These are phyloP conservation scores for Gymnothorax javanicus DNA, from an alignment of 2,797 vertebrate genomes.

Conservation along the genomic window DNA sequence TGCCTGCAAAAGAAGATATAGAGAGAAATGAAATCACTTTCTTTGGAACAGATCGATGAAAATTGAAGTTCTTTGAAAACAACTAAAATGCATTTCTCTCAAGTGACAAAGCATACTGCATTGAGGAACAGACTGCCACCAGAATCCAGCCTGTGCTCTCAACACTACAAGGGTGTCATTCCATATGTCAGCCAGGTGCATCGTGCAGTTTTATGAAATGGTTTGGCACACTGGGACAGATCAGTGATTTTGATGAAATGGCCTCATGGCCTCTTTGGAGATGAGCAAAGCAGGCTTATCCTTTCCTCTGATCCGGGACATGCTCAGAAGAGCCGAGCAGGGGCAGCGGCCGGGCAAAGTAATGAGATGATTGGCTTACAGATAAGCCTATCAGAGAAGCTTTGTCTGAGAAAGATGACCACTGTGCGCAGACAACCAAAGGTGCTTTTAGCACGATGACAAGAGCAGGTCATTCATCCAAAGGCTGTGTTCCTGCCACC, in stretches of 20 bases:
- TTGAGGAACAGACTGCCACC: no score
- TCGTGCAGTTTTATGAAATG: neutral
- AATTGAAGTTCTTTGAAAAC: no score
- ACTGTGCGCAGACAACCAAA: constrained; percentile 20
- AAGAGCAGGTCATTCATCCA: no score
- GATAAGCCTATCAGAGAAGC: constrained; percentile 62
- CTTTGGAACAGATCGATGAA: no score
- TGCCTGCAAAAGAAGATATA: no score
- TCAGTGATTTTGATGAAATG: neutral
- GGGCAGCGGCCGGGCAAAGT: constrained; percentile 37
- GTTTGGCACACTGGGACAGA: neutral
- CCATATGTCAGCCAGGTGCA: neutral
- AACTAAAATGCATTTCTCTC: no score
- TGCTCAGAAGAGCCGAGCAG: constrained; percentile 35
- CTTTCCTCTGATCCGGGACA: neutral
- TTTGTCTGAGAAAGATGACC: constrained; percentile 39
- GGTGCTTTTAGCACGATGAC: no score
- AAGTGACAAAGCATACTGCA: no score
- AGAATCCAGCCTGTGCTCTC: neutral
- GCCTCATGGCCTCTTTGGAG: neutral
- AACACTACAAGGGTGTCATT: neutral
- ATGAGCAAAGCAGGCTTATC: neutral
- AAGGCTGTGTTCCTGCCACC: no score
- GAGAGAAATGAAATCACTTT: no score
- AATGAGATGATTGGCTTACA: constrained; percentile 62